Evolutionary conservation across 2,113 vertebrate species (phyloP), one percentile per base, ranked within the genome.

Genomic region (Hemibagrus wyckioides): DNA sequence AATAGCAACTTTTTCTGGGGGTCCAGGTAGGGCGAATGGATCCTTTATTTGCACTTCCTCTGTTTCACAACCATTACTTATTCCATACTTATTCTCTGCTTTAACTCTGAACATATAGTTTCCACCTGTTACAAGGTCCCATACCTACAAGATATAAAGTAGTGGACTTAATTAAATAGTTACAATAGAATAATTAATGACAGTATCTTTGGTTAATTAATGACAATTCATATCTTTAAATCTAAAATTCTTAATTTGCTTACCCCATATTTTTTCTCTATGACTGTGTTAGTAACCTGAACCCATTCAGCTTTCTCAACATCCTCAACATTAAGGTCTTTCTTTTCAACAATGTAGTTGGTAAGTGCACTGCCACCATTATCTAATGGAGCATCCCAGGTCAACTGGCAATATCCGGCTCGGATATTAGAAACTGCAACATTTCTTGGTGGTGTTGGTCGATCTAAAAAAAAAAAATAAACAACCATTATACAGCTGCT

Each of bases 361-460:
- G 97, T 97, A 89, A 99, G 96, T 91, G 98, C 97, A 93, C 97
- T 99, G 93, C 98, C 98, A 56, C 98, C 98, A 73, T 97, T 95
- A 91, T 99, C 97, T 80, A 96, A 91, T 48, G 98, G 98, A 0
- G 95, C 92, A 57, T 99, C 97, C 97, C 98, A 99, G 0, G 95
- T 95, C 81, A 99, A 94, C 83, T 94, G 96, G 92, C 98, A 99
- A 65, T 96, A 98, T 90, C 97, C 95, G 3, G 96, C 96, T 94
- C 95, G 98, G 92, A 99, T 97, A 81, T 98, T 97, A 90, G 97
- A 97, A 87, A 99, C 96, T 4, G 93, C 85, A 88, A 99, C 80
- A 87, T 99, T 99, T 93, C 97, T 97, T 88, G 98, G 97, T 89
- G 98, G 98, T 84, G 96, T 95, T 81, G 98, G 98, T 73, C 97